A percentile compares a stretch with the other conserved stretches of the same genome.
Evolutionary conservation across 2,113 vertebrate genomes (phyloP).

Genomic region (Eupsittula cactorum): DNA sequence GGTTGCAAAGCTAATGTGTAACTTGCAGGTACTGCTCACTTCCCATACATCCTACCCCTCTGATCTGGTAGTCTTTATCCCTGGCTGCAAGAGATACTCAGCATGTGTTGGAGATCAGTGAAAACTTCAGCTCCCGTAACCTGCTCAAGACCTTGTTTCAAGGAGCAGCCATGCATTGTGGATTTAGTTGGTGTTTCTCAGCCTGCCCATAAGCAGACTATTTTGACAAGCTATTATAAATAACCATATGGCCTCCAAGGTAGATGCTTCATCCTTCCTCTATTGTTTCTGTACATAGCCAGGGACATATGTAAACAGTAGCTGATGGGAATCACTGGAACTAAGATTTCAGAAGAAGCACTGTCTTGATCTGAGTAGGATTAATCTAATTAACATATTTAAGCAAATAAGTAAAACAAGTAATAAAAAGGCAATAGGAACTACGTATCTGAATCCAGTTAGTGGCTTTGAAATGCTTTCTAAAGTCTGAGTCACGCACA

Average conservation of each 20-base stretch:
- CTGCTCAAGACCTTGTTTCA: not conserved
- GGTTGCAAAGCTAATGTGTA: not conserved
- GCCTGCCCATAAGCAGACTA: not conserved
- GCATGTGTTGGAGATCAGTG: fast-evolving
- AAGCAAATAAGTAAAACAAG: not conserved
- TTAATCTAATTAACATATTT: not conserved
- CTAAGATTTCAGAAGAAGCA: not conserved
- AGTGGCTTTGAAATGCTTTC: not conserved
- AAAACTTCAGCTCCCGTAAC: not conserved
- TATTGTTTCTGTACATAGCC: not conserved
- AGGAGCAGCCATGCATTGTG: not conserved
- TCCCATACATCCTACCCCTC: not conserved
- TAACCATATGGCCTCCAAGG: not conserved
- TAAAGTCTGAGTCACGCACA: not conserved
- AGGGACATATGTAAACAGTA: not conserved
- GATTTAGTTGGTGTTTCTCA: not conserved
- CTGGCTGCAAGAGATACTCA: not conserved
- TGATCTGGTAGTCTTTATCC: not conserved
- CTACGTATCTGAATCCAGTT: not conserved
- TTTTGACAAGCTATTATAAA: not conserved
- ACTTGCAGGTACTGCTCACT: not conserved
- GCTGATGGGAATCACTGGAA: not conserved
- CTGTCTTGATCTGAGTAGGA: not conserved
- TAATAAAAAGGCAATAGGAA: not conserved
- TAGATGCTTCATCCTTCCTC: not conserved